phyloP scores from a whole-genome alignment of 2,888 invertebrate species.

The Nyleta sp. region DNA sequence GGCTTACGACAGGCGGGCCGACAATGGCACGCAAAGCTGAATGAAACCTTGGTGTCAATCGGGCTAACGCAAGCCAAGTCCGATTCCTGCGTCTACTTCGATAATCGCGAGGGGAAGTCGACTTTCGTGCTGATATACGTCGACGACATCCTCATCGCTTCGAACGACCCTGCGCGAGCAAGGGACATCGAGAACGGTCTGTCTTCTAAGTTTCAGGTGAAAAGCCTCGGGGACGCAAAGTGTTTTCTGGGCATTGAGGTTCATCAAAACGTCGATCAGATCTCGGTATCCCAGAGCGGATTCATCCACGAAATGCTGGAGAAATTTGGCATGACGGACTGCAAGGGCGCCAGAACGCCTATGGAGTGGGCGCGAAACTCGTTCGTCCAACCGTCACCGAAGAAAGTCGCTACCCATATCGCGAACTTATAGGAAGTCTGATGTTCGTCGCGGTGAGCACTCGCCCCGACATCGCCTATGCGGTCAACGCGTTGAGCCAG shows the following conservation, averaged over 20 bases:
- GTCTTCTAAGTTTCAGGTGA: background rate
- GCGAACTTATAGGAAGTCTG: background rate
- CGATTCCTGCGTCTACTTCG: background rate
- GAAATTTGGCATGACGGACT: background rate
- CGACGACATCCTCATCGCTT: background rate
- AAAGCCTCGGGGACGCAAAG: background rate
- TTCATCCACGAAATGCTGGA: slow-evolving; percentile 2
- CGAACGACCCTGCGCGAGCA: background rate
- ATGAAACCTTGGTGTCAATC: background rate
- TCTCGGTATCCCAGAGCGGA: background rate
- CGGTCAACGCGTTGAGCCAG: background rate
- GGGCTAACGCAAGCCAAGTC: background rate
- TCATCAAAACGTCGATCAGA: background rate
- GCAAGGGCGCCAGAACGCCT: background rate
- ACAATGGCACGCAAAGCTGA: background rate
- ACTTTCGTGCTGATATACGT: background rate
- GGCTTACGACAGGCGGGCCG: background rate
- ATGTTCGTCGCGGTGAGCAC: background rate
- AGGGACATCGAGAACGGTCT: background rate
- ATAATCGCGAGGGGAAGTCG: background rate
- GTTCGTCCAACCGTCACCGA: background rate
- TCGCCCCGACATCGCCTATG: slow-evolving; percentile 1
- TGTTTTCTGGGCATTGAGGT: background rate
- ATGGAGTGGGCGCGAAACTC: background rate
- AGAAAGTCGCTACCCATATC: background rate